Evolutionary conservation across 2,797 vertebrate species (phyloP), one percentile per base, ranked within the genome.

Genomic region (Coregonus ussuriensis): DNA sequence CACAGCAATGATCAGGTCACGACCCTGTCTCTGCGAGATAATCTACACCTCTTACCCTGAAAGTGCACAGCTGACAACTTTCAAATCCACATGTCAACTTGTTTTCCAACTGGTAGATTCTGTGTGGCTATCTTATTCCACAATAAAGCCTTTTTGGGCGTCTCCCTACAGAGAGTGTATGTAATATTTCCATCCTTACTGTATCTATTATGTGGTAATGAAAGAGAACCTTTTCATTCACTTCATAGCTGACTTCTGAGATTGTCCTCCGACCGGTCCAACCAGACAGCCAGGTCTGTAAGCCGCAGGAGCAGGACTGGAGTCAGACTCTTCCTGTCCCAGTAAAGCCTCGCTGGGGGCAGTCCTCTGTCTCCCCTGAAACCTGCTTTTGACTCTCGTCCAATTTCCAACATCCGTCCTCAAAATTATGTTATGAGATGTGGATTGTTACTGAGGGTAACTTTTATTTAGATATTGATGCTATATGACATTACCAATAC

Each of bases 271-370:
- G 67, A 88, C 41, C 75, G 70, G 89, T 90, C 54, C 18, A 83
- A 72, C 92, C 88, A 81, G 93, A 91, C 52, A 3, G 84, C 83
- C 86, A 67, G 77, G 86, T 90, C 85, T 82, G 74, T 13, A 0
- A 6, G 14, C 56, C 18, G 25, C 29, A 65, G 21, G 29, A 7
- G 13, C 15, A 56, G 52, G n/a, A 51, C 4, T 16, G 21, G 29
- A 13, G 15, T 16, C 15, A 29, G 51, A 73, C 9, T 56, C 9
- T 9, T 47, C 41, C 33, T 52, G 62, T 73, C 18, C 52, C 71
- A 37, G 41, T 47, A 47, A 9, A 76, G 52, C 67, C 75, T 11
- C 31, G 15, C 33, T 47, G 53, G 53, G 6, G 13, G 18, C 4
- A 4, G 4, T 13, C 14, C 21, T 9, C 41, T 41, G 41, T 41